Conservation (phyloP, 2,888 invertebrate genomes). For the Folsomia manolachei region DNA sequence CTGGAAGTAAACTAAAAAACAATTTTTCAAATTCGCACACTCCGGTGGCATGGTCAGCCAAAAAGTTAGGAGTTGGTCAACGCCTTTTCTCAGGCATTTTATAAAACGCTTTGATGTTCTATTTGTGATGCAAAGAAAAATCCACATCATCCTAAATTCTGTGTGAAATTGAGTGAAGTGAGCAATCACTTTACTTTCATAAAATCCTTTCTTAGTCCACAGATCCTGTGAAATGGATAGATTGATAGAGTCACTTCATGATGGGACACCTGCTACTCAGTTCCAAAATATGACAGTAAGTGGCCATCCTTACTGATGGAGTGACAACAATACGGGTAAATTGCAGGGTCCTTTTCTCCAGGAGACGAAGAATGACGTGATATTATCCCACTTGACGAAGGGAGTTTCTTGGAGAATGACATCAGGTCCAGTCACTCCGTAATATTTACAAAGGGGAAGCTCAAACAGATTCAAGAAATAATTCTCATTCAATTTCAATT, state of each 20-base stretch:
- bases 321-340: conserved; percentile 27
- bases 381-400: conserved; percentile 15
- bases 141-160: too few relatives aligned
- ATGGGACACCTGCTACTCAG: conserved; percentile 31
- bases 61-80: too few relatives aligned
- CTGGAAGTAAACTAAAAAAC: too few relatives aligned
- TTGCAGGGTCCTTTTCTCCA: conserved; percentile 21
- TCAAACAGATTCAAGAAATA: not conserved
- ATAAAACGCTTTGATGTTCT: too few relatives aligned
- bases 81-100: too few relatives aligned
- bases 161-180: not conserved
- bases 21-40: too few relatives aligned
- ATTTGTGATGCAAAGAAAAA: too few relatives aligned
- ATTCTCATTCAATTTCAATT: not conserved
- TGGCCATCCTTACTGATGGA: conserved; percentile 26
- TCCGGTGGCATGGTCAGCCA: too few relatives aligned
- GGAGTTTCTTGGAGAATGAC: too few relatives aligned
- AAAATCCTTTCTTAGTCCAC: not conserved
- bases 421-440: not conserved
- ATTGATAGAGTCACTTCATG: not conserved
- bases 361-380: not conserved
- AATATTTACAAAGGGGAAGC: not conserved
- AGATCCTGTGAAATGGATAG: not conserved
- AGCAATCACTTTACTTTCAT: not conserved
- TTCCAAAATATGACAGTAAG: conserved; percentile 30